Conservation (phyloP, 2,113 vertebrate genomes). For the Phylloscopus trochilus region DNA sequence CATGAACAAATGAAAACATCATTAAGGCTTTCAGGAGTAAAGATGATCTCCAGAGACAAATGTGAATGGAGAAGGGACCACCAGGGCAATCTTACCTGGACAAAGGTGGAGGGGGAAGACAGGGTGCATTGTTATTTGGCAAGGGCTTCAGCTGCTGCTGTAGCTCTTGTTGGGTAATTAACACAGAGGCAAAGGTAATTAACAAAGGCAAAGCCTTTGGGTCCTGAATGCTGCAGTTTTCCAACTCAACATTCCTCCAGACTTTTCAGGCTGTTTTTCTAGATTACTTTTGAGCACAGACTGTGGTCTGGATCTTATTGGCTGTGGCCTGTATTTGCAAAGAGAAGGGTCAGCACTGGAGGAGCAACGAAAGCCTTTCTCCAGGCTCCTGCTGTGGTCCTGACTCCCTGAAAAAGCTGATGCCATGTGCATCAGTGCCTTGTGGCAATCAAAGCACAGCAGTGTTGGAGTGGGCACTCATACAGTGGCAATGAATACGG, state of each 20-base stretch:
- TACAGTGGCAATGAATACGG: no score
- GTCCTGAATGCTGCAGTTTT: background rate
- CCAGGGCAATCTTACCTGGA: background rate
- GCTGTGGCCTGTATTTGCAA: background rate
- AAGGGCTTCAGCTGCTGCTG: background rate
- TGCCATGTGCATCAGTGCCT: background rate
- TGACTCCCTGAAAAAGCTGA: background rate
- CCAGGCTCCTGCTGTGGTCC: background rate
- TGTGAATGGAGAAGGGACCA: background rate
- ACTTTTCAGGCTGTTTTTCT: background rate
- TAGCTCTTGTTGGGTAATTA: no score
- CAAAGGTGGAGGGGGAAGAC: background rate
- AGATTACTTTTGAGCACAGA: background rate
- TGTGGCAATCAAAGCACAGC: background rate
- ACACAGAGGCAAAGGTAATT: no score
- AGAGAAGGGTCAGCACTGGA: background rate
- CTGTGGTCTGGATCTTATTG: fast-evolving
- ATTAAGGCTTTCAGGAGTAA: background rate
- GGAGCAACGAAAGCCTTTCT: background rate
- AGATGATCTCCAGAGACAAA: background rate
- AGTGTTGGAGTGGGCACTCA: background rate
- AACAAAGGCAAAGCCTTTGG: background rate
- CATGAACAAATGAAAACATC: background rate
- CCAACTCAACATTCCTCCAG: background rate
- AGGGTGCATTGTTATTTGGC: background rate